Evolutionary conservation across 2,113 vertebrate species (phyloP), one percentile per base, ranked within the genome.

Genomic region (Vulpes ferrilata): DNA sequence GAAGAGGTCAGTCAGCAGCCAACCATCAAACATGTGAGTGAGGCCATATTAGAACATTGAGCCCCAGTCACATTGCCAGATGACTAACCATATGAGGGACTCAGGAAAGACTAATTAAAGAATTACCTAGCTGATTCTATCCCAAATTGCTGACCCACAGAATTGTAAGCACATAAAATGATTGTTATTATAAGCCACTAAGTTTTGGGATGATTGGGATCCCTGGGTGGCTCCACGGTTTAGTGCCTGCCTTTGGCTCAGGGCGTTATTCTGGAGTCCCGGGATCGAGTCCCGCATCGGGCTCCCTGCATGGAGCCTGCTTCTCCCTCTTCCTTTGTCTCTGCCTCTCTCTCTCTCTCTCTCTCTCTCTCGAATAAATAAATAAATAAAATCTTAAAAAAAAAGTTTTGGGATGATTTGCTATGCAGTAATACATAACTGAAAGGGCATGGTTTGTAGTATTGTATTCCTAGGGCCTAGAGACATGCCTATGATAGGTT

Each of bases 91-190:
- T 17, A 43, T 95, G 38, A 83, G 10, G 59, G 15, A 82, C 43
- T 53, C 30, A 35, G 69, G 51, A 87, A 97, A 90, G 51, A 74
- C 53, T 74, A 95, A 35, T 22, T 78, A 32, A 92, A 91, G 60
- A 95, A 64, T 23, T 55, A 85, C 48, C 25, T 6, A 86, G 35
- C 55, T 82, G 32, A 86, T 95, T 65, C 11, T 93, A 86, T 32
- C 27, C 62, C 53, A 93, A 27, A 85, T 78, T 96, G 82, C 64
- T 95, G 71, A 95, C 12, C 38, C 57, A 89, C 27, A 84, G 65
- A 62, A 93, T 95, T 96, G n/a, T 95, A n/a, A 84, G 71, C 51
- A 91, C 90, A 90, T 96, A 84, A 96, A 91, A 90, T 90, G 8
- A 35, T 62, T 83, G 53, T 87, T 93, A 88, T 67, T 97, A 96